Conservation (phyloP, 2,797 vertebrate species). For the Orestias chungarensis region DNA sequence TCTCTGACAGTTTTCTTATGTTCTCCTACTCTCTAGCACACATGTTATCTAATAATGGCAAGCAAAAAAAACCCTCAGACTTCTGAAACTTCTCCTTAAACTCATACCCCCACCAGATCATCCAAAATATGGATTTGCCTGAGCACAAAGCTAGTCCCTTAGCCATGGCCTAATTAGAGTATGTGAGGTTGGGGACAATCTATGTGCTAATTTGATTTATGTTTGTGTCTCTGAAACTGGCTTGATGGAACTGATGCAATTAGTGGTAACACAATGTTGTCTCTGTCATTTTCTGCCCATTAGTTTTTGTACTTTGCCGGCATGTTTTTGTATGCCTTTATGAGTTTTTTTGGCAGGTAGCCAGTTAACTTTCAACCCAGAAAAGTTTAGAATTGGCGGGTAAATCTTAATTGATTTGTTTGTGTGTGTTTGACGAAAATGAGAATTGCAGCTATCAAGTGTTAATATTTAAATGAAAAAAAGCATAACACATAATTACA, state of each 20-base stretch:
- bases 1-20: constrained; percentile 51
- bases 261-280: constrained; percentile 66
- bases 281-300: constrained; percentile 34
- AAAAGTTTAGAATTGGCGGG: constrained; percentile 53
- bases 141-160: constrained; percentile 45
- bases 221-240: constrained; percentile 66
- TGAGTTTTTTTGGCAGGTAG: constrained; percentile 20
- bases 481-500: constrained; percentile 71
- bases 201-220: constrained; percentile 75
- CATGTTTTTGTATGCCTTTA: constrained; percentile 7
- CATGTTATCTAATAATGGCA: constrained; percentile 60
- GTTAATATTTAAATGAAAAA: constrained; percentile 74
- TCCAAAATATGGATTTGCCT: constrained; percentile 11
- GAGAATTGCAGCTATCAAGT: constrained; percentile 64
- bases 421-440: constrained; percentile 72
- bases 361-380: constrained; percentile 5
- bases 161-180: constrained; percentile 68
- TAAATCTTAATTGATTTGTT: constrained; percentile 72
- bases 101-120: constrained; percentile 34
- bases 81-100: constrained; percentile 49
- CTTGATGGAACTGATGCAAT: constrained; percentile 75
- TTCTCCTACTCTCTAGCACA: constrained; percentile 36
- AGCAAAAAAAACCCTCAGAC: constrained; percentile 42
- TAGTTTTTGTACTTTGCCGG: constrained; percentile 11
- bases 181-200: constrained; percentile 59